Evolutionary conservation across 2,888 invertebrate species (phyloP).

Genomic region (Torymus aiolomorphi): DNA sequence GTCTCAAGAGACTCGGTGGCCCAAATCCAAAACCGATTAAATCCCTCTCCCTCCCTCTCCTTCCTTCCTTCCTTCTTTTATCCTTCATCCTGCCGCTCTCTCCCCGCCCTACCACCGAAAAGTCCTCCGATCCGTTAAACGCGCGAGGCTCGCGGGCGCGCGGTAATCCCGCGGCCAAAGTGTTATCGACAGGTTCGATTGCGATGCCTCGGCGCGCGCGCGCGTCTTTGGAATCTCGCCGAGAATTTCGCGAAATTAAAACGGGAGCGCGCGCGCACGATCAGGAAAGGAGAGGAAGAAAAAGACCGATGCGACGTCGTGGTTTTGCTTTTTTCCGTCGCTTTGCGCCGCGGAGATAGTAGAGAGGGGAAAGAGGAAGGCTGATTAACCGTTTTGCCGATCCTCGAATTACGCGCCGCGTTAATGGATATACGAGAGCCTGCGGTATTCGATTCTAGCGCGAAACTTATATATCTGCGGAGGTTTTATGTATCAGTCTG

Average conservation of each 20-base stretch:
- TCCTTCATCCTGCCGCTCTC: background rate
- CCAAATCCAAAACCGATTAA: slow-evolving; percentile 36
- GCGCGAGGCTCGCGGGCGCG: background rate
- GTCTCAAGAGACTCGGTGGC: background rate
- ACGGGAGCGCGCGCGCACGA: background rate
- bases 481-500: too few species aligned
- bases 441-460: background rate
- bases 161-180: slow-evolving; percentile 20
- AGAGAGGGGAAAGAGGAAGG: too few species aligned
- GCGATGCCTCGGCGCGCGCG: background rate
- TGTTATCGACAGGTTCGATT: slow-evolving; percentile 45
- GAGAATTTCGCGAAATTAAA: slow-evolving; percentile 35
- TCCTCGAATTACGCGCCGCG: too few species aligned
- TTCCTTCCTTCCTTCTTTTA: background rate
- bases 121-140: slow-evolving; percentile 19
- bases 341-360: background rate
- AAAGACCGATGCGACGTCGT: background rate
- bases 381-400: slow-evolving; percentile 31
- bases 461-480: background rate
- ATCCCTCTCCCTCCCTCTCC: background rate
- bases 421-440: background rate
- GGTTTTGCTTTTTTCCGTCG: background rate
- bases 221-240: slow-evolving; percentile 10
- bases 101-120: background rate
- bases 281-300: too few species aligned